Evolutionary conservation across 2,888 invertebrate species (phyloP).

Genomic region (Charanyca ferruginea): DNA sequence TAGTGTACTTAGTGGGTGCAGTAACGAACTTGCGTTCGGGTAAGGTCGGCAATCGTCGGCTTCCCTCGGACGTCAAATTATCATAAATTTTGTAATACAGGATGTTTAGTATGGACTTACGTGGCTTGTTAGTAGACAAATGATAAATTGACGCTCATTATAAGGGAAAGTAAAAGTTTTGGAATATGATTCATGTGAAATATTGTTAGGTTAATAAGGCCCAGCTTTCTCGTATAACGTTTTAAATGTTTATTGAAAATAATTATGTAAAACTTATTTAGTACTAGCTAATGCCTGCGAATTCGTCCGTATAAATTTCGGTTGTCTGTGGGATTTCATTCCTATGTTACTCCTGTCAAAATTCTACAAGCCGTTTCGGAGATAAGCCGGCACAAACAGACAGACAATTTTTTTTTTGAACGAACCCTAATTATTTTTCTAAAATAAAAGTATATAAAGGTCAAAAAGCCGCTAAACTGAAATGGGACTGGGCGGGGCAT

Average conservation of each 20-base stretch:
- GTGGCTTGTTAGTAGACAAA: constrained; percentile 35
- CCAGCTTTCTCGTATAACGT: neutral
- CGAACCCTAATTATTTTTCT: too few relatives aligned
- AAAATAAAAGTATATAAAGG: too few relatives aligned
- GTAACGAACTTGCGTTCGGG: constrained; percentile 31
- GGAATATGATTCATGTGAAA: constrained; percentile 25
- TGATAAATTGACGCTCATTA: constrained; percentile 46
- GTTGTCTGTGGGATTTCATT: too few relatives aligned
- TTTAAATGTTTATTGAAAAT: neutral
- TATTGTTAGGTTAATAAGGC: constrained; percentile 6
- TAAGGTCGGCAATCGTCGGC: constrained; percentile 36
- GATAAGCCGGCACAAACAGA: too few relatives aligned
- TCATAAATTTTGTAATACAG: constrained; percentile 55
- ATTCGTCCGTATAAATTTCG: too few relatives aligned
- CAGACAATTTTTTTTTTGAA: too few relatives aligned
- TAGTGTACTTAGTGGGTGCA: constrained; percentile 44
- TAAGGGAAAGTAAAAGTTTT: constrained; percentile 14
- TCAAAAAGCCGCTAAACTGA: too few relatives aligned
- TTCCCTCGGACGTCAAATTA: constrained; percentile 54
- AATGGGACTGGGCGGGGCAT: too few relatives aligned
- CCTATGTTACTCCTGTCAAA: too few relatives aligned
- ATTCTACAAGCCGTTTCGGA: too few relatives aligned
- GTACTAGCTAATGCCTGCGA: too few relatives aligned
- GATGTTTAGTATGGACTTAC: constrained; percentile 44
- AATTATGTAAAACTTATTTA: neutral